Base-by-base conservation (phyloP, 1,140 invertebrate genomes). In the Doryteuthis pealeii region DNA sequence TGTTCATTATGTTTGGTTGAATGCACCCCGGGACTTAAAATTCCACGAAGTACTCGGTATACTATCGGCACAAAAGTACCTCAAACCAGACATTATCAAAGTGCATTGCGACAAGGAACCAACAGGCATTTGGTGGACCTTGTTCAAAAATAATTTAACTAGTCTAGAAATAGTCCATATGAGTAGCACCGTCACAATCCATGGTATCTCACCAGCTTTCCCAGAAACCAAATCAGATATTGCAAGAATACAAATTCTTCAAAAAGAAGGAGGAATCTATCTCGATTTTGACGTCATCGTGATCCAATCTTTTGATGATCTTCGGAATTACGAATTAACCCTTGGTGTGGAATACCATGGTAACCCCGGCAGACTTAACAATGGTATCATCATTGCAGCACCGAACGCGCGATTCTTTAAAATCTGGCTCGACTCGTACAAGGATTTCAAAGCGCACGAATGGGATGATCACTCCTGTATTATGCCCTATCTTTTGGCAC, bases 181-280 rank as follows among this genome's bases (percentile, higher is more conserved):
- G 12, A 54, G 49, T 54, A 14, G 12, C 49, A n/a, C 12, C 49
- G 49, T 54, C 12, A 12, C 12, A 32, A 75, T 75, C 40, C 30
- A 45, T 32, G 75, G 75, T 14, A 31, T 49, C 1, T 0, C 33
- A 18, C 31, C 72, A 28, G 49, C 32, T 28, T 26, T 54, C 54
- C 14, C 67, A 4, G 75, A 73, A 40, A 71, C 69, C 66, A 69
- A 54, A 26, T 74, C 75, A 0, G 75, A 76, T 45, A 62, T 76
- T 49, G 43, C 72, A 18, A 40, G 75, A n/a, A 33, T 76, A 28
- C 49, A 74, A 31, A 43, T 49, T 14, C 28, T 70, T 14, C 33
- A 70, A 40, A 31, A 74, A 15, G 72, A 70, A 32, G 75, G 75
- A 31, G 75, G 75, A 49, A 76, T 74, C n/a, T 76, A 76, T 40